These are phyloP conservation scores for Oryzias woworae DNA, from an alignment of 2,113 vertebrate genomes.

Conservation along the genomic window DNA sequence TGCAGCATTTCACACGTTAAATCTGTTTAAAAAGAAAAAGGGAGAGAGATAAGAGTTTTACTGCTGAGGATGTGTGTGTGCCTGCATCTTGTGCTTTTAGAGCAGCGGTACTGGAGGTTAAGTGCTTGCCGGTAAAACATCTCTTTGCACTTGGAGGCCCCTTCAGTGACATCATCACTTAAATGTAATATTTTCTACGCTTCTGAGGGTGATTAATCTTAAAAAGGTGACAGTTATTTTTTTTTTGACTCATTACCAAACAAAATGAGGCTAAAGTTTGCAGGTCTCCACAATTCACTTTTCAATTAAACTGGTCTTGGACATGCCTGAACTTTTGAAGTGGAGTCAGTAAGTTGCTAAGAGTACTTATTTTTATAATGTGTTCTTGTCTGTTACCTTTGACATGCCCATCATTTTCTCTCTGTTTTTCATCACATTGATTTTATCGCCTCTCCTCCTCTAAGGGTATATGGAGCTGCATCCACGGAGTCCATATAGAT, in stretches of 20 bases:
- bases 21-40: slow-evolving; percentile 62
- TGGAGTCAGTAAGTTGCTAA: slow-evolving; percentile 29
- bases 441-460: slow-evolving; percentile 28
- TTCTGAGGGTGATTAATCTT: slow-evolving; percentile 47
- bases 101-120: slow-evolving; percentile 51
- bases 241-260: slow-evolving; percentile 33
- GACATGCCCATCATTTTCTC: slow-evolving; percentile 4
- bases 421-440: neutral
- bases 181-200: slow-evolving; percentile 47
- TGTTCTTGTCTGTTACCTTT: slow-evolving; percentile 2
- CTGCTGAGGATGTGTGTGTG: slow-evolving; percentile 5
- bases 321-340: slow-evolving; percentile 14
- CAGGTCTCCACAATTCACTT: slow-evolving; percentile 36
- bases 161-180: slow-evolving; percentile 63
- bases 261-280: slow-evolving; percentile 54
- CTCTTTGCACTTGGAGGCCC: slow-evolving; percentile 57
- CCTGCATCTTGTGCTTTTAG: slow-evolving; percentile 16
- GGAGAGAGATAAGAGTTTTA: slow-evolving; percentile 10
- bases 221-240: slow-evolving; percentile 54
- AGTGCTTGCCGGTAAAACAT: slow-evolving; percentile 61
- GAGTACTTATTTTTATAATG: slow-evolving; percentile 14
- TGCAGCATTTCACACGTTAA: slow-evolving; percentile 68
- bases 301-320: slow-evolving; percentile 31
- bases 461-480: slow-evolving; percentile 98
- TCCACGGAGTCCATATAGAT: slow-evolving; percentile 95